A percentile compares a stretch with the other conserved stretches of the same genome.
Conservation (phyloP, 2,888 invertebrate species). For the Sphaerophoria taeniata region DNA sequence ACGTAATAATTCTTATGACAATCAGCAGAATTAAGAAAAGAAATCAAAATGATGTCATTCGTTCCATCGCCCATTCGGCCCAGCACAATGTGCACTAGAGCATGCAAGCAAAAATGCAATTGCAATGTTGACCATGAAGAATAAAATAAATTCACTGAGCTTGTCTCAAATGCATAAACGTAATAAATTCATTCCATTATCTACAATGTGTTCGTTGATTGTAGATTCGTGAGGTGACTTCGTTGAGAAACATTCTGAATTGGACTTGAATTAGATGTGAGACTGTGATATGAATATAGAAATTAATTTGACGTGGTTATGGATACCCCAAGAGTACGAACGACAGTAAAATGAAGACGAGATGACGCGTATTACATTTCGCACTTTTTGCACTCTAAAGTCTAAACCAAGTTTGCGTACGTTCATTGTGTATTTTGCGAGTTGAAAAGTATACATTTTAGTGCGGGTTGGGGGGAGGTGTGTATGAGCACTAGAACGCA, state of each 20-base stretch:
- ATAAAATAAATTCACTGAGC: slow-evolving; percentile 59
- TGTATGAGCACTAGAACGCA: slow-evolving; percentile 1
- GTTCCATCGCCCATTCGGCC: neutral
- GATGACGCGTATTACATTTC: slow-evolving; percentile 54
- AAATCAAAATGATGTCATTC: neutral
- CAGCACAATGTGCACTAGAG: neutral
- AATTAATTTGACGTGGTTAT: neutral
- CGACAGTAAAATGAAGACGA: slow-evolving; percentile 20
- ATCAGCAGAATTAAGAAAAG: too few species aligned
- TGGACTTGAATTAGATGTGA: slow-evolving; percentile 47
- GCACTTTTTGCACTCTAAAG: slow-evolving; percentile 47
- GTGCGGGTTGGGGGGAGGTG: neutral
- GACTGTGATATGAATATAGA: neutral
- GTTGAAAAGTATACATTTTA: slow-evolving; percentile 38
- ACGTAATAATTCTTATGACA: too few species aligned
- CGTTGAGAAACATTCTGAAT: slow-evolving; percentile 13
- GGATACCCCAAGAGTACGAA: neutral
- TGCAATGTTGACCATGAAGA: slow-evolving; percentile 63
- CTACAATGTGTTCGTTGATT: slow-evolving; percentile 32
- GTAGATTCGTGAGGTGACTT: slow-evolving; percentile 56
- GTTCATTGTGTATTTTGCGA: neutral
- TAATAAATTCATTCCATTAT: slow-evolving; percentile 44
- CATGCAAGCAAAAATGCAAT: neutral
- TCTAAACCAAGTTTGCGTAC: slow-evolving; percentile 11
- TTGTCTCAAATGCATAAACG: slow-evolving; percentile 58